phyloP scores from a whole-genome alignment of 2,797 vertebrate species.

The Halcyon smyrnensis region DNA sequence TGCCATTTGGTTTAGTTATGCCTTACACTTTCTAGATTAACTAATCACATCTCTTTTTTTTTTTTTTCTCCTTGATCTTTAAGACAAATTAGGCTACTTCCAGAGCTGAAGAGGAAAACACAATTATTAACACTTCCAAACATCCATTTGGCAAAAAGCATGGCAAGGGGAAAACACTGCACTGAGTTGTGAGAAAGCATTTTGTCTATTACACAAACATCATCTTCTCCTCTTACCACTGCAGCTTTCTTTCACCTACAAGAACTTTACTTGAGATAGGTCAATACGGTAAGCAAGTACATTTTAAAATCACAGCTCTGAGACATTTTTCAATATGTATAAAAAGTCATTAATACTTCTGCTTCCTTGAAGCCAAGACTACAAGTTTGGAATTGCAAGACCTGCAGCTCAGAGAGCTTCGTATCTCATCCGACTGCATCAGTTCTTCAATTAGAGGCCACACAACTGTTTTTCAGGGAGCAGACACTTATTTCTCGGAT shows the following conservation, averaged over 20 bases:
- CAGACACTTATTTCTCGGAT: slow-evolving; percentile 31
- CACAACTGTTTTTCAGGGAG: neutral
- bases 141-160: neutral
- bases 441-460: neutral
- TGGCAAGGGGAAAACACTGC: neutral
- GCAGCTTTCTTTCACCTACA: neutral
- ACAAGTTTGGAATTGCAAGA: neutral
- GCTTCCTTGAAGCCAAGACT: neutral
- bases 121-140: slow-evolving; percentile 63
- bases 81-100: slow-evolving; percentile 61
- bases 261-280: neutral
- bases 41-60: slow-evolving; percentile 18
- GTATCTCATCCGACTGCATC: neutral
- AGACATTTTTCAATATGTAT: neutral
- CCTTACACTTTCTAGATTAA: slow-evolving; percentile 52
- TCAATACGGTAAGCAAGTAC: neutral
- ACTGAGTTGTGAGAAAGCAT: neutral
- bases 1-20: neutral
- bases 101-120: slow-evolving; percentile 31
- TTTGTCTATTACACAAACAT: neutral
- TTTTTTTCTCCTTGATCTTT: slow-evolving; percentile 30
- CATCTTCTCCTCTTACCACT: neutral
- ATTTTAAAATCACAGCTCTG: neutral
- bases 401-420: neutral
- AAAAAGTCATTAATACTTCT: neutral